phyloP scores from a whole-genome alignment of 1,140 invertebrate species.

The Trachymyrmex cornetzi region DNA sequence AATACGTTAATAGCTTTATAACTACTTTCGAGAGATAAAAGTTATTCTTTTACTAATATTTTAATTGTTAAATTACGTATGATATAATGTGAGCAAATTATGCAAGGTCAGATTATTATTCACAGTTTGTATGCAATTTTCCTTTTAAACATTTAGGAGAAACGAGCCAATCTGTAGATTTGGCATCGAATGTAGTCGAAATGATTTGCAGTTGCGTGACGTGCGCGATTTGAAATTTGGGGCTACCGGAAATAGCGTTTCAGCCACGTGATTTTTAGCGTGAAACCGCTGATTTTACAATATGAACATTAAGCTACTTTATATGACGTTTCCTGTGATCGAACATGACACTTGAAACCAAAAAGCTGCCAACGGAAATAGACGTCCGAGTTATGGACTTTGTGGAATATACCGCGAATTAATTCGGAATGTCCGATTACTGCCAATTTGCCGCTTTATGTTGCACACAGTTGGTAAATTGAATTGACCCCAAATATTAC shows the following conservation, averaged over 20 bases:
- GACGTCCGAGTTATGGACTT: slow-evolving; percentile 46
- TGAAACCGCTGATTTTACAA: slow-evolving; percentile 33
- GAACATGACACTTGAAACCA: slow-evolving; percentile 4
- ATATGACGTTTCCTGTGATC: slow-evolving; percentile 23
- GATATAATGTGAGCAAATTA: neutral
- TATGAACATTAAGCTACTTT: slow-evolving; percentile 53
- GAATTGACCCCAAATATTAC: slow-evolving; percentile 2
- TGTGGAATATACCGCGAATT: slow-evolving; percentile 26
- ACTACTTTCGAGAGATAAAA: neutral
- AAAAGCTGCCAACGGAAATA: slow-evolving; percentile 43
- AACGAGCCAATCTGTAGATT: neutral
- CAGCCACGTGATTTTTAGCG: slow-evolving; percentile 43
- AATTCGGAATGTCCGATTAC: slow-evolving; percentile 52
- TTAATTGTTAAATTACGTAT: neutral
- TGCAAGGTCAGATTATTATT: neutral
- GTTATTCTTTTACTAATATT: neutral
- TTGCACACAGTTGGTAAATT: slow-evolving; percentile 23
- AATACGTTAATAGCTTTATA: neutral
- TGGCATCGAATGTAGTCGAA: neutral
- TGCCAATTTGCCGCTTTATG: slow-evolving; percentile 47
- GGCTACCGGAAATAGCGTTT: neutral
- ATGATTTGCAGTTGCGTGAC: slow-evolving; percentile 22
- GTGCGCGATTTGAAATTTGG: slow-evolving; percentile 35
- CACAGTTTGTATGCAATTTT: neutral
- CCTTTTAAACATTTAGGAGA: neutral